These are phyloP conservation scores for Virgularia gustaviana DNA, from an alignment of 92 coral and sea anemone species.

Conservation along the genomic window DNA sequence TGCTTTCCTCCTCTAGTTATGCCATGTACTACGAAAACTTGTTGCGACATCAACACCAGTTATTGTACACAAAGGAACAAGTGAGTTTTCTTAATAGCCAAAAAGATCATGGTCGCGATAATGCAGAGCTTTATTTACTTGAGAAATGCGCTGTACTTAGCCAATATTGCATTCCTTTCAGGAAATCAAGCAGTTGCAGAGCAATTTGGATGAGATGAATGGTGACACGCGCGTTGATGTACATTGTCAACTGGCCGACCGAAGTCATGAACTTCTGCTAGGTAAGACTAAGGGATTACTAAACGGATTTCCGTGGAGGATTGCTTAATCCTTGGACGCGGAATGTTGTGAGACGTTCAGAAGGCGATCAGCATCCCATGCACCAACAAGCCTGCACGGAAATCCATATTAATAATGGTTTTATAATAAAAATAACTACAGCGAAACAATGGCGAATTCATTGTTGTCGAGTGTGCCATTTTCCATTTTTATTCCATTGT, in stretches of 20 bases:
- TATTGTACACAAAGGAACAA: conserved; percentile 88
- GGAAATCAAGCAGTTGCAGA: conserved; percentile 78
- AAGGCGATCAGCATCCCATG: too few relatives aligned
- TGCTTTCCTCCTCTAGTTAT: conserved; percentile 69
- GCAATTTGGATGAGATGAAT: conserved; percentile 64
- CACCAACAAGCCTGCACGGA: too few relatives aligned
- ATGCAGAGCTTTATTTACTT: not conserved
- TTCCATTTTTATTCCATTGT: too few relatives aligned
- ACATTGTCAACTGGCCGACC: conserved; percentile 92
- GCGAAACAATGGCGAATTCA: too few relatives aligned
- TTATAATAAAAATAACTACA: too few relatives aligned
- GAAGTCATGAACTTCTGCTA: conserved; percentile 89
- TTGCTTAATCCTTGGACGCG: too few relatives aligned
- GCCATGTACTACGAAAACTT: conserved; percentile 96
- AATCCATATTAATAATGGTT: too few relatives aligned
- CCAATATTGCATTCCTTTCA: too few relatives aligned
- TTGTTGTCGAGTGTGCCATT: too few relatives aligned
- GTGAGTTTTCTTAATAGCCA: conserved; percentile 47
- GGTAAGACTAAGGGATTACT: conserved; percentile 44
- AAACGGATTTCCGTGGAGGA: not conserved
- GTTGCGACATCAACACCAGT: conserved; percentile 87
- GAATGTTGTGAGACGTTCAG: too few relatives aligned
- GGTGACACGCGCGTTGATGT: conserved; percentile 84
- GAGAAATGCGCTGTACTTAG: too few relatives aligned
- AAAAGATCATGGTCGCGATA: not conserved